Evolutionary conservation across 2,797 vertebrate genomes (phyloP).

Genomic region (Rhynchotus rufescens): DNA sequence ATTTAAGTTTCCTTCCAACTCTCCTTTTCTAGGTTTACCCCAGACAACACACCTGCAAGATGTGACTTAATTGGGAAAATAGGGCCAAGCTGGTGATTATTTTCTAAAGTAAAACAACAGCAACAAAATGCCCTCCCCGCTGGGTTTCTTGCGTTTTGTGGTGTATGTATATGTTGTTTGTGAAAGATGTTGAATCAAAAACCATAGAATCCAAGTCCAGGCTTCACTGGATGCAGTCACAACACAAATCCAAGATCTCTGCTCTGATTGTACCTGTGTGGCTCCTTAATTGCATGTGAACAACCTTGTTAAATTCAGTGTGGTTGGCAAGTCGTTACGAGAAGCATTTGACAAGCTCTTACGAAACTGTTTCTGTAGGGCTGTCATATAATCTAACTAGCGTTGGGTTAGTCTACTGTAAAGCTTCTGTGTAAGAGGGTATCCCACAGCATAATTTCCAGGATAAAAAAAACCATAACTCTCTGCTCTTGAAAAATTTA

Average conservation of each 20-base stretch:
- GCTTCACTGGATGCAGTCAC: background rate
- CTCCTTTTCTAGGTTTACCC: background rate
- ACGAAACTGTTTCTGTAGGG: background rate
- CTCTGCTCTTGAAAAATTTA: background rate
- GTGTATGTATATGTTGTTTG: background rate
- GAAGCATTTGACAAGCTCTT: background rate
- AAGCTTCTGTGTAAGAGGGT: background rate
- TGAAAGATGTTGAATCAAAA: background rate
- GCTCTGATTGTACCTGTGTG: background rate
- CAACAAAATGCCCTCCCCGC: background rate
- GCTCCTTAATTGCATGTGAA: background rate
- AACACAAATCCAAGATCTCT: background rate
- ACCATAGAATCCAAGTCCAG: background rate
- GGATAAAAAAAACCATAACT: background rate
- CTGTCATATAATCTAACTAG: background rate
- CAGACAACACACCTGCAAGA: background rate
- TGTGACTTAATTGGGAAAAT: background rate
- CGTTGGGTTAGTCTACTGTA: background rate
- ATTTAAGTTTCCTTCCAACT: background rate
- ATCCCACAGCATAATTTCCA: background rate
- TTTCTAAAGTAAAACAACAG: background rate
- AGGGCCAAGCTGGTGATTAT: background rate
- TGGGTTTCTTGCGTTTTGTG: background rate
- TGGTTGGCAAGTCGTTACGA: background rate
- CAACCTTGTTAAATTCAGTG: background rate